Evolutionary conservation across 2,797 vertebrate species (phyloP), one percentile per base, ranked within the genome.

Genomic region (Hipposideros larvatus): DNA sequence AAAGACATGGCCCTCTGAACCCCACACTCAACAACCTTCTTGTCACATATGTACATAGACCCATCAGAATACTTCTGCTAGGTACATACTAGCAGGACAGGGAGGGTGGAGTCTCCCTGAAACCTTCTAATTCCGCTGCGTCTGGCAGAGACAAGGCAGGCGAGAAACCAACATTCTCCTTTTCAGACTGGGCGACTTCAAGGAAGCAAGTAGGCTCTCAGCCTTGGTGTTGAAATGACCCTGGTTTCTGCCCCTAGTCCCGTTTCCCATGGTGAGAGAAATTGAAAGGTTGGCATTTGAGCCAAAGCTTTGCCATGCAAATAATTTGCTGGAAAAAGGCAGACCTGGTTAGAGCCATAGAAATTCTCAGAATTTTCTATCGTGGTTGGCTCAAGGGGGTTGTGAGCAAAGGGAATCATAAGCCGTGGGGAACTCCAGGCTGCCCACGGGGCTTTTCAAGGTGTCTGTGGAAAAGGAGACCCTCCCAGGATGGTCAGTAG

Each of bases 251-350:
- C 96, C 41, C 4, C 24, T 31, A 63, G 65, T 21, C 31, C 28
- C 53, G 57, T 55, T 71, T n/a, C 75, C 83, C 85, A 57, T 73
- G 68, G n/a, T 26, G 26, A 87, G 68, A 78, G 51, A 89, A 83
- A 28, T 82, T 0, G 78, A 93, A 96, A 96, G 53, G 34, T 46
- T 51, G 87, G 31, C 14, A 26, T 94, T 83, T 82, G 41, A 93
- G 85, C 21, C 91, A 90, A 93, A 95, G 85, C 51, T 95, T 98
- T 91, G 94, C 51, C 97, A 96, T 93, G 94, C 57, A 97, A 97
- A 94, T 80, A 94, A 61, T 97, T 94, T 10, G 0, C 65, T 84
- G 65, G 90, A 77, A 96, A 96, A 97, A 94, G 37, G 0, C 9
- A 59, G 97, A 84, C n/a, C 77, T 95, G 21, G 55, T 80, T 79